Conservation (phyloP, 2,888 invertebrate genomes). For the Pachymerium ferrugineum region DNA sequence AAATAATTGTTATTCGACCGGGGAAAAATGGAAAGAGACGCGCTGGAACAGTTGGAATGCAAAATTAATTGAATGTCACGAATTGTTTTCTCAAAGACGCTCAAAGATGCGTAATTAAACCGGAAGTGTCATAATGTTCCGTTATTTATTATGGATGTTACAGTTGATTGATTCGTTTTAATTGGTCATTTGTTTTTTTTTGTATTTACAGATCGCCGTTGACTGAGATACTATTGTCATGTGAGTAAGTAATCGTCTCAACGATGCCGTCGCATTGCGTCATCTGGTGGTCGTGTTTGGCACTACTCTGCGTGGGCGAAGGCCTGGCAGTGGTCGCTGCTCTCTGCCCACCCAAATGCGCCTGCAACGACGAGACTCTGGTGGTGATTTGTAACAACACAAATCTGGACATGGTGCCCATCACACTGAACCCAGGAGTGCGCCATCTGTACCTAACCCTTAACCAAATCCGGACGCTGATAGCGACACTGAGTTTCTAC, state of each 20-base stretch:
- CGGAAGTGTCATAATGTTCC: too few species aligned
- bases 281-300: neutral
- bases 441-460: constrained; percentile 67
- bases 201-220: neutral
- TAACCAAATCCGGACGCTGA: constrained; percentile 72
- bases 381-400: constrained; percentile 71
- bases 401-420: constrained; percentile 72
- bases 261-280: neutral
- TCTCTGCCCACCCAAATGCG: constrained; percentile 73
- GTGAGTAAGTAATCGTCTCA: neutral
- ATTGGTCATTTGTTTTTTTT: neutral
- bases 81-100: too few species aligned
- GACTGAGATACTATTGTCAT: neutral
- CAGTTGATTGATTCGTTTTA: neutral
- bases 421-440: constrained; percentile 70
- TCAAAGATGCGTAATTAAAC: too few species aligned
- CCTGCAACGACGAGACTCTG: constrained; percentile 74
- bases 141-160: neutral
- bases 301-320: constrained; percentile 43
- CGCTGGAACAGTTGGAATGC: too few species aligned
- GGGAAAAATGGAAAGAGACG: too few species aligned
- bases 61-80: too few species aligned
- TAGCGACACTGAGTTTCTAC: constrained; percentile 73
- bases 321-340: constrained; percentile 49
- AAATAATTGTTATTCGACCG: too few species aligned